phyloP scores from a whole-genome alignment of 2,888 invertebrate genomes.

The Tipula confusa region DNA sequence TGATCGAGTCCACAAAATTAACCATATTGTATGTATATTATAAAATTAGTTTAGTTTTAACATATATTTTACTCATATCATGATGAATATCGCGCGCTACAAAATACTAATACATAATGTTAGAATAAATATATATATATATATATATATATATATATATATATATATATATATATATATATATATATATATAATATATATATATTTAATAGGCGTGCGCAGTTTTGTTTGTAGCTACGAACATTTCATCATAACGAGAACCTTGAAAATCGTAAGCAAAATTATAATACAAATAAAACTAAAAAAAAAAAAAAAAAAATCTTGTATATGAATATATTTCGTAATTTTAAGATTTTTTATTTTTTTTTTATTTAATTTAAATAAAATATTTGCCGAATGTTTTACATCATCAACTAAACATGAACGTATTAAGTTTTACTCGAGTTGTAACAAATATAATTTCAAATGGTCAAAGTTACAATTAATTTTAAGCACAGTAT shows the following conservation, averaged over 20 bases:
- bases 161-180: no score
- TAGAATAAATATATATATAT: no score
- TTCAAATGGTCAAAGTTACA: background rate
- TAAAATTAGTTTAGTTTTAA: no score
- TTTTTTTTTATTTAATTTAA: background rate
- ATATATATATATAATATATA: no score
- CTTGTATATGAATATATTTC: background rate
- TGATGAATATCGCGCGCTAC: background rate
- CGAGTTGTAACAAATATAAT: background rate
- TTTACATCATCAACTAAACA: constrained; percentile 20
- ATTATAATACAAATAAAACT: background rate
- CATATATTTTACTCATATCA: background rate
- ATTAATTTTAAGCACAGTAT: background rate
- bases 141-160: no score
- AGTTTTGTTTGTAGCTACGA: constrained; percentile 3
- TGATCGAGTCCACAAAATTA: background rate
- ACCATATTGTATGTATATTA: background rate
- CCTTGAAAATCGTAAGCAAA: constrained; percentile 20
- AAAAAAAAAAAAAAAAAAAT: background rate
- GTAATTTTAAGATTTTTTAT: background rate
- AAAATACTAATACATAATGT: background rate
- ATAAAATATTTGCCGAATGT: constrained; percentile 20
- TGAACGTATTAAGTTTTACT: background rate
- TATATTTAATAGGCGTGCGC: background rate
- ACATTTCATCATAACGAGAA: background rate